Conservation (phyloP, 2,888 invertebrate genomes). For the Drosophila pseudotalamancana region DNA sequence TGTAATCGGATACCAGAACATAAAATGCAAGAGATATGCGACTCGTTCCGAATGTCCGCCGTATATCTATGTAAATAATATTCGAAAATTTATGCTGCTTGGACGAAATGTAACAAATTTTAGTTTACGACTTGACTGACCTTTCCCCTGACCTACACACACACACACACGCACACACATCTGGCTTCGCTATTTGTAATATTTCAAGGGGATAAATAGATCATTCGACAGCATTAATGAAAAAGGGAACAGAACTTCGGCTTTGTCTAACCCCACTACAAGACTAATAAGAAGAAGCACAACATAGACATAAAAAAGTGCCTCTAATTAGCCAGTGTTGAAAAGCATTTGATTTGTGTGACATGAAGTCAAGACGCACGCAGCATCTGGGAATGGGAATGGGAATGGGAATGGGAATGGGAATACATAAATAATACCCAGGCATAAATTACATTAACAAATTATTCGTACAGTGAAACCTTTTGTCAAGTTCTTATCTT, state of each 20-base stretch:
- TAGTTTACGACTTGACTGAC: slow-evolving; percentile 70
- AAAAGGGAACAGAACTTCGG: slow-evolving; percentile 12
- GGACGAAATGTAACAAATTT: slow-evolving; percentile 68
- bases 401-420: slow-evolving; percentile 10
- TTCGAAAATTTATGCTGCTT: slow-evolving; percentile 63
- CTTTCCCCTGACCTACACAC: slow-evolving; percentile 58
- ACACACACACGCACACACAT: neutral
- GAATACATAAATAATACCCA: slow-evolving; percentile 3
- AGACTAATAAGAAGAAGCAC: no score
- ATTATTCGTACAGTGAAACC: neutral
- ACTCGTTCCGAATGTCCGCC: slow-evolving; percentile 44
- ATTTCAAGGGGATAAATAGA: slow-evolving; percentile 45
- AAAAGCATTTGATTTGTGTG: slow-evolving; percentile 53
- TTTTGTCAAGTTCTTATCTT: neutral
- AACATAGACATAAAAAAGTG: neutral
- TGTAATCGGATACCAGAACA: slow-evolving; percentile 69
- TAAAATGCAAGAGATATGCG: slow-evolving; percentile 70
- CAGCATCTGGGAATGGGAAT: neutral
- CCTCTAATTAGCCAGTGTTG: slow-evolving; percentile 19
- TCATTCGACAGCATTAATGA: slow-evolving; percentile 37
- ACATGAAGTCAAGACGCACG: slow-evolving; percentile 20
- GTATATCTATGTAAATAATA: slow-evolving; percentile 55
- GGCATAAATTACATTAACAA: slow-evolving; percentile 2
- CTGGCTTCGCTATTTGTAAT: slow-evolving; percentile 45
- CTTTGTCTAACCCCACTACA: no score